Conservation (phyloP, 2,888 invertebrate species). For the Rhaphigaster nebulosa region DNA sequence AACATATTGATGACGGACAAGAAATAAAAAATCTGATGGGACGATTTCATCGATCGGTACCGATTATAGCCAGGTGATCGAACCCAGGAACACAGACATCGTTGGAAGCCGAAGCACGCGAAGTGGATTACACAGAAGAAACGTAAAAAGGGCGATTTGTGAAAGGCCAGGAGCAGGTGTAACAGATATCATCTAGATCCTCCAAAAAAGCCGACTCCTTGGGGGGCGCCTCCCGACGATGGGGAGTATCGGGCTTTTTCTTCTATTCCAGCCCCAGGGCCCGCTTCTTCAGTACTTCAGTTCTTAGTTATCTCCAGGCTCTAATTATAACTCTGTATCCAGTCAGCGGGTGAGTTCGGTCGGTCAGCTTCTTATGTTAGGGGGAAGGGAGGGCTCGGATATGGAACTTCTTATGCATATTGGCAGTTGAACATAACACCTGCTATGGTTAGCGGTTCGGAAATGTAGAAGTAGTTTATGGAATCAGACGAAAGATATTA, state of each 20-base stretch:
- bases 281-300: background rate
- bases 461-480: background rate
- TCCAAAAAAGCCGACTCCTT: constrained; percentile 22
- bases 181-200: constrained; percentile 26
- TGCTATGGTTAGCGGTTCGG: background rate
- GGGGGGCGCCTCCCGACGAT: background rate
- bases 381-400: background rate
- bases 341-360: background rate
- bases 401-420: constrained; percentile 17
- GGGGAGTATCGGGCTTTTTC: background rate
- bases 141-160: constrained; percentile 30
- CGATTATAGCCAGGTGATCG: background rate
- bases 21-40: background rate
- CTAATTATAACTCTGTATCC: constrained; percentile 6
- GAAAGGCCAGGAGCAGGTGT: constrained; percentile 10
- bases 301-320: background rate
- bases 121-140: constrained; percentile 7
- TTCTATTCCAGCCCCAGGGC: background rate
- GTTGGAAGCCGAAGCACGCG: background rate
- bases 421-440: background rate
- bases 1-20: background rate
- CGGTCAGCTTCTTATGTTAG: background rate
- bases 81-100: background rate
- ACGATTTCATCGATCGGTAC: background rate
- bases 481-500: background rate